Conservation (phyloP, 2,888 invertebrate species). For the Ectemnius lituratus region DNA sequence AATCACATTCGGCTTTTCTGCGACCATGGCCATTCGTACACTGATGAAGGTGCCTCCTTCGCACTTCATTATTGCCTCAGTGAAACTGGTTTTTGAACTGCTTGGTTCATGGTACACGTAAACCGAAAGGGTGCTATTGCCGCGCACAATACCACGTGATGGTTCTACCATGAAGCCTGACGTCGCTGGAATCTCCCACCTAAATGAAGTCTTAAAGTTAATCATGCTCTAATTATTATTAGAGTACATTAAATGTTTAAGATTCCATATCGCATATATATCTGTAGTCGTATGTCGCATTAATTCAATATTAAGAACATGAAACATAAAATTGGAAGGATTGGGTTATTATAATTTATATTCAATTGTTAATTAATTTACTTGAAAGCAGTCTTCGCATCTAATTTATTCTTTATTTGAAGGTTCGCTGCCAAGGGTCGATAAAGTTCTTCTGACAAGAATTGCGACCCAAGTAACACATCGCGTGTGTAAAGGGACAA, state of each 20-base stretch:
- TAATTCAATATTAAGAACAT: too few relatives aligned
- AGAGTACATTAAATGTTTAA: too few relatives aligned
- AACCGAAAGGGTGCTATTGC: conserved; percentile 79
- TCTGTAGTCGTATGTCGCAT: too few relatives aligned
- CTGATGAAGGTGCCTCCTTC: conserved; percentile 69
- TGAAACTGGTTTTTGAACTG: conserved; percentile 51
- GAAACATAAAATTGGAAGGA: too few relatives aligned
- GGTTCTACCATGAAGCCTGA: conserved; percentile 80
- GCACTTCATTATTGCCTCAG: conserved; percentile 70
- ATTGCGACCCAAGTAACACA: conserved; percentile 74
- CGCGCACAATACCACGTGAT: conserved; percentile 79
- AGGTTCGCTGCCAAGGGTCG: conserved; percentile 47
- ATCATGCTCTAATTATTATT: neutral
- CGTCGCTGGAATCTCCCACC: conserved; percentile 79
- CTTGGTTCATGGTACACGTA: conserved; percentile 72
- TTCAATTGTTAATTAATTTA: conserved; percentile 23
- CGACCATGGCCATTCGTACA: conserved; percentile 51
- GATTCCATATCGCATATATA: too few relatives aligned
- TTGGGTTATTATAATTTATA: too few relatives aligned
- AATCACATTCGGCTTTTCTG: conserved; percentile 48
- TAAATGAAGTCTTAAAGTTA: conserved; percentile 33
- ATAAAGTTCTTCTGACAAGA: conserved; percentile 75
- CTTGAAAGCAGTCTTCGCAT: conserved; percentile 57
- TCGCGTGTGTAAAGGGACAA: conserved; percentile 68
- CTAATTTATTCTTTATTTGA: conserved; percentile 61